Conservation (phyloP, 2,888 invertebrate genomes). For the Aspidapion aeneum region DNA sequence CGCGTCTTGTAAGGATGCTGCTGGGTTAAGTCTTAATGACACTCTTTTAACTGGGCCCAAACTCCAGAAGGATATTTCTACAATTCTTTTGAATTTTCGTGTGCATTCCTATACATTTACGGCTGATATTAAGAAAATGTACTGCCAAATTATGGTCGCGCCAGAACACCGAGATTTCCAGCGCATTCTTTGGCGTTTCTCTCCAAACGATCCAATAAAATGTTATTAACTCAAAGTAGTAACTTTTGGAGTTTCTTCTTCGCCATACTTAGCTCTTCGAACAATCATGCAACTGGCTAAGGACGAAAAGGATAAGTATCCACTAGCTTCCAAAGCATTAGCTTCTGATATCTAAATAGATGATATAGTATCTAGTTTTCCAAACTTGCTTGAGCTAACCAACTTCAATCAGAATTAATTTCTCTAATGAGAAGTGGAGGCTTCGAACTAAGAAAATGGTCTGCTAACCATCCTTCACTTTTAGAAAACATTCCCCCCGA, state of each 20-base stretch:
- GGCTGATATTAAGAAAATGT: conserved; percentile 12
- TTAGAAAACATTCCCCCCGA: background rate
- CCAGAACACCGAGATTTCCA: conserved; percentile 9
- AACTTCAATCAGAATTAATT: conserved; percentile 3
- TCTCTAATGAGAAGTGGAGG: conserved; percentile 1
- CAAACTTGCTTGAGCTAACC: background rate
- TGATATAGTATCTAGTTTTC: conserved; percentile 10
- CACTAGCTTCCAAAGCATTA: conserved; percentile 5
- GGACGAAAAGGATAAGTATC: conserved; percentile 3
- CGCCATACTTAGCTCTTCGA: conserved; percentile 8
- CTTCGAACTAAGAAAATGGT: conserved; percentile 8
- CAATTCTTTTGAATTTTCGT: conserved; percentile 10
- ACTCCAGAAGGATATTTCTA: conserved; percentile 8
- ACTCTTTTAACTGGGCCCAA: conserved; percentile 8
- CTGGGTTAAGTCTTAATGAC: conserved; percentile 16
- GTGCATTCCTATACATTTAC: conserved; percentile 2
- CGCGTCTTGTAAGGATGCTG: conserved; percentile 19
- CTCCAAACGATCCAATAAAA: conserved; percentile 1
- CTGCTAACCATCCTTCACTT: background rate
- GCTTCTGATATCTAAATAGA: conserved; percentile 9
- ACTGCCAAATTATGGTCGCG: conserved; percentile 8
- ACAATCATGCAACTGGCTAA: conserved; percentile 5
- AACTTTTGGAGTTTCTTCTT: conserved; percentile 10
- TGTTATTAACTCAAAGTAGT: conserved; percentile 5
- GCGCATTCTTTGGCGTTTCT: conserved; percentile 8